Evolutionary conservation across 2,113 vertebrate species (phyloP), one percentile per base, ranked within the genome.

Genomic region (Brachionichthys hirsutus): DNA sequence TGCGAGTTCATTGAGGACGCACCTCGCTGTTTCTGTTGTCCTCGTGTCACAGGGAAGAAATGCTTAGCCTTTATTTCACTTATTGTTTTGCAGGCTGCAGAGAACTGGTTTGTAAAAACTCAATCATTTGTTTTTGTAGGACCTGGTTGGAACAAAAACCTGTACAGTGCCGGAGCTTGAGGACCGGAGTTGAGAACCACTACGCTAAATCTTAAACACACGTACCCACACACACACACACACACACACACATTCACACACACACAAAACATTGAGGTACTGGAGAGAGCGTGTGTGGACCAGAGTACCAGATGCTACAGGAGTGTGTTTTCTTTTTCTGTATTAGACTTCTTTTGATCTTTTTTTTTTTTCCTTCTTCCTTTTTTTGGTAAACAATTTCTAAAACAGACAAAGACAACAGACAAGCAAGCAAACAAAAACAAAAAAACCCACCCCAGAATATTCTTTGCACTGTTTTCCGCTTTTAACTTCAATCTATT

Each of bases 91-190:
- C 85, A 85, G 83, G 83, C 82, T 87, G 84, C 71, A 85, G 76
- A 83, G 52, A 81, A 81, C 57, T 86, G 60, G 67, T 89, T 91
- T 89, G 88, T 89, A 86, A 90, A 91, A 90, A 89, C 84, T 86
- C 77, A 91, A 92, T 90, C 85, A 92, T 92, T 91, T 92, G 90
- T 93, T 93, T 89, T 93, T 92, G 89, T 93, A 93, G 90, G 92
- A 93, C 92, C 92, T 92, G 91, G 92, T 92, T 92, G 90, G 91
- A 92, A 92, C 90, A 93, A 93, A 93, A 93, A 92, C 90, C 92
- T 92, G 91, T 92, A 90, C 90, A 90, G 90, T 91, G 88, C 88
- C 89, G 90, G 90, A 92, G 90, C 90, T 92, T 92, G 92, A 92
- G 90, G 92, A 93, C 90, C 89, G 91, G 89, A 93, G 92, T 92